Evolutionary conservation across 1,140 invertebrate genomes (phyloP), one percentile per base, ranked within the genome.

Genomic region (roundworm (Caenorhabditis elegans)): DNA sequence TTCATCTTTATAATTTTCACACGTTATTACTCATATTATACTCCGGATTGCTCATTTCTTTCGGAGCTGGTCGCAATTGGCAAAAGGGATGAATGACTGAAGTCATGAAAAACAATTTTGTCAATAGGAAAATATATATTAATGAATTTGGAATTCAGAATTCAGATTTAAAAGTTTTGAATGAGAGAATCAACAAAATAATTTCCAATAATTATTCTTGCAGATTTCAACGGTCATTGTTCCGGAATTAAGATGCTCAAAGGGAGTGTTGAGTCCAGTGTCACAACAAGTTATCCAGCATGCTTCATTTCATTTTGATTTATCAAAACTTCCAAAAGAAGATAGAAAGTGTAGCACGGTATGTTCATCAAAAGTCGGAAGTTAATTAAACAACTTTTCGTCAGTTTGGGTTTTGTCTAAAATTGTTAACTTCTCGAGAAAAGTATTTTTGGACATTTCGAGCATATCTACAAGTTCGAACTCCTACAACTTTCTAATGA

Each of bases 221-320:
- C 24, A 81, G 80, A 60, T 81, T 24, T 70, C 31, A 4, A 81
- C 80, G 2, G 53, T 81, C 2, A 77, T 81, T 0, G 80, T 81
- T 15, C 65, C 80, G 19, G 80, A 81, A 26, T 15, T 81, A 4
- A 28, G 51, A 34, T 81, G 80, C 28, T 48, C 60, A 17, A 81
- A 81, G 51, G 80, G 80, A 34, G 65, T 76, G 19, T 31, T 81
- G 26, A 81, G 60, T 39, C 80, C 80, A 24, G 48, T 81, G 0
- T 48, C 80, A 1, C 80, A 81, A 24, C 80, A 81, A 60, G 80
- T 81, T 43, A 81, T 77, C 36, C 80, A 81, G 13, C 80, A 81
- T 28, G 80, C 80, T n/a, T 81, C 80, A 4, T 81, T 81, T 22
- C 80, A 81, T 53, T 81, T 81, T 36, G 80, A 81, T 76, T 53